phyloP scores from a whole-genome alignment of 2,888 invertebrate genomes.

The Lasiommata megera region DNA sequence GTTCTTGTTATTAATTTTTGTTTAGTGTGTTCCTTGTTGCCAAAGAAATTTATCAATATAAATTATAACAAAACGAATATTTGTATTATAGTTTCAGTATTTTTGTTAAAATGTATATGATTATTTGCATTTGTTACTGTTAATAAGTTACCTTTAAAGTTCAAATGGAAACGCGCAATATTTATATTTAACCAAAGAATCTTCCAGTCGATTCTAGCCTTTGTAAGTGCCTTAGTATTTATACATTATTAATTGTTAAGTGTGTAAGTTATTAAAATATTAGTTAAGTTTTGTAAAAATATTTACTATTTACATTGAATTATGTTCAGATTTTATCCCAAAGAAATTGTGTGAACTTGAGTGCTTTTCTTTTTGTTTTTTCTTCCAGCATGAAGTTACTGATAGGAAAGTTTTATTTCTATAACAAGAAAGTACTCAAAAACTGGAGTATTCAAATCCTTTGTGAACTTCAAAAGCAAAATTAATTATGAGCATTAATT shows the following conservation, averaged over 20 bases:
- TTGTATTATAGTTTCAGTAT: conserved; percentile 63
- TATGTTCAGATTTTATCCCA: not conserved
- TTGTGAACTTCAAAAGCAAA: no score
- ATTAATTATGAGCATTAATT: no score
- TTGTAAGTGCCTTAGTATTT: conserved; percentile 41
- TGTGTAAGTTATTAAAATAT: conserved; percentile 40
- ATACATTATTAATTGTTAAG: conserved; percentile 29
- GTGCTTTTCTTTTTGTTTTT: not conserved
- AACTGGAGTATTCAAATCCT: no score
- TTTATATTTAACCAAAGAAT: conserved; percentile 66
- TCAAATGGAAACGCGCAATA: conserved; percentile 69
- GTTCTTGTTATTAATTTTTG: conserved; percentile 74
- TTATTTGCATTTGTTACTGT: conserved; percentile 67
- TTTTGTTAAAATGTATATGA: conserved; percentile 53
- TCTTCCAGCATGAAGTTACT: not conserved
- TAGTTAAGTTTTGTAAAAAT: conserved; percentile 33
- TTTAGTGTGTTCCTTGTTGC: conserved; percentile 80
- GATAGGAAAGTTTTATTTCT: no score
- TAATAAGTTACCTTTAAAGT: conserved; percentile 74
- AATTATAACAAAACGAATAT: conserved; percentile 46
- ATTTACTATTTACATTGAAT: conserved; percentile 16
- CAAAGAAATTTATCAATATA: conserved; percentile 67
- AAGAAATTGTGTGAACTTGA: not conserved
- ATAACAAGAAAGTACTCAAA: no score
- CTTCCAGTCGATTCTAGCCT: conserved; percentile 67